Evolutionary conservation across 2,113 vertebrate genomes (phyloP).

Genomic region (Verasper variegatus): DNA sequence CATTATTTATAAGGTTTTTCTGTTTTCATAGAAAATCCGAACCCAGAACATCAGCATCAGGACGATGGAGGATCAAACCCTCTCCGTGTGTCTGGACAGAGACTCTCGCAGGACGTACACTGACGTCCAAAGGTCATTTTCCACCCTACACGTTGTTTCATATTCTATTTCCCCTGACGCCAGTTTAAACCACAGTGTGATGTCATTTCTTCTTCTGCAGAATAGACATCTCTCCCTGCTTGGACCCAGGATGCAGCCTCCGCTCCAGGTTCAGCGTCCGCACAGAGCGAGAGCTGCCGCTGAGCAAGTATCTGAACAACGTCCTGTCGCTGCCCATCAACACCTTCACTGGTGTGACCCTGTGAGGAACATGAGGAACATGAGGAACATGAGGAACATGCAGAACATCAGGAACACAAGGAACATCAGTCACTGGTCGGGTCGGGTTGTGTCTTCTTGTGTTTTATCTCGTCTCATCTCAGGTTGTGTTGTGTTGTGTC

Average conservation of each 20-base stretch:
- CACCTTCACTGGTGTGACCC: constrained; percentile 86
- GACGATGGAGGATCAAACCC: constrained; percentile 82
- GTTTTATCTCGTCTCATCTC: background rate
- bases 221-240: constrained; percentile 86
- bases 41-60: constrained; percentile 79
- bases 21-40: constrained; percentile 71
- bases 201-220: constrained; percentile 63
- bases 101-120: constrained; percentile 83
- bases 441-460: background rate
- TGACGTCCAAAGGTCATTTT: constrained; percentile 84
- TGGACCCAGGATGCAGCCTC: constrained; percentile 85
- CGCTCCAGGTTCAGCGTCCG: constrained; percentile 60
- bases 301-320: constrained; percentile 80
- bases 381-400: too few relatives aligned
- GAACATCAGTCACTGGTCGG: too few relatives aligned
- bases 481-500: too few relatives aligned
- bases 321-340: constrained; percentile 89
- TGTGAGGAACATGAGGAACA: constrained; percentile 78
- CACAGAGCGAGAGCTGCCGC: constrained; percentile 47
- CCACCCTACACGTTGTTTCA: background rate
- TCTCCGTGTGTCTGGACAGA: constrained; percentile 86
- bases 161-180: too few relatives aligned
- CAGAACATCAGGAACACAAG: constrained; percentile 22
- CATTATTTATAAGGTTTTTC: background rate
- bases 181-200: background rate